Base-by-base conservation (phyloP, 2,113 vertebrate genomes). In the Centropristis striata region DNA sequence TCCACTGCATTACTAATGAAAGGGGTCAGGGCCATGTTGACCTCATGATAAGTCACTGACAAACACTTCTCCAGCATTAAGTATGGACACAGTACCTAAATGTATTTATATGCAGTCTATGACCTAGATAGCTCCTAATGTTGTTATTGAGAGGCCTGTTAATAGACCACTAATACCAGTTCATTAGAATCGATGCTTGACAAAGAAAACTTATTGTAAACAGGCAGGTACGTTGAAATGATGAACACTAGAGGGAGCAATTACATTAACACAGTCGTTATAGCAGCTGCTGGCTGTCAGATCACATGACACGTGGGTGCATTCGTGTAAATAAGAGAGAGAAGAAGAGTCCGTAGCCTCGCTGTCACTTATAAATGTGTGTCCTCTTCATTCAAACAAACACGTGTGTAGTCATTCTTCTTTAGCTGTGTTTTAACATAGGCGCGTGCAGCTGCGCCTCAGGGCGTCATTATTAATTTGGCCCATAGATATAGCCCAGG, bases 171-270 rank as follows among this genome's bases (percentile, higher is more conserved):
- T 55, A n/a, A 46, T 15, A 57, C 9, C 14, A n/a, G 21, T 41
- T 63, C 1, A 20, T 46, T 64, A 53, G 39, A n/a, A 42, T 12
- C 5, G 4, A 42, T 28, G 1, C 5, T 46, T 3, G 23, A 9
- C 46, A 25, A 32, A 37, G 7, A 41, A 28, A 57, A 20, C 18
- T 0, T 41, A 21, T 21, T 37, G 8, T 20, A 54, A 28, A 15
- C 18, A 27, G 20, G 46, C 9, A 14, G n/a, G 57, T 66, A 36
- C 2, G 4, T 63, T 28, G 7, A 68, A 10, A 51, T 53, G 4
- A 20, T 65, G 55, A 57, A 68, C 87, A 80, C 87, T 81, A 86
- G 87, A 86, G 59, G 90, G 85, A 47, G 85, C 76, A 71, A 37
- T 75, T 1, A 55, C 23, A 78, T 78, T 44, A 79, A 9, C 60